Percentiles rank a stretch among this genome's conserved stretches.
These are phyloP conservation scores for Nemoura dubitans DNA, from an alignment of 2,888 invertebrate species.

Conservation along the genomic window DNA sequence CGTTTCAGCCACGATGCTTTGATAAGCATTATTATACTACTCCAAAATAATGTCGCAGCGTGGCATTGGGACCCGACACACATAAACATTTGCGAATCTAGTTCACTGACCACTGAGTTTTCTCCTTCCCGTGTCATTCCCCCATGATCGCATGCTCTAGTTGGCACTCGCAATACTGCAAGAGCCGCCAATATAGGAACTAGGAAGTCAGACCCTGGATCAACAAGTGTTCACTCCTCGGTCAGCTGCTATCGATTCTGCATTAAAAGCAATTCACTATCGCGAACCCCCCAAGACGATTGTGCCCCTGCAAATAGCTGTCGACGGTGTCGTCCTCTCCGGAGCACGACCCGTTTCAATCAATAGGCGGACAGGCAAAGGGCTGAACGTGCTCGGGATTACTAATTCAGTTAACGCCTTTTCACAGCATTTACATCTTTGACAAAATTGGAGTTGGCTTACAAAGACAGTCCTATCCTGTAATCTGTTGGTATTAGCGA, in stretches of 20 bases:
- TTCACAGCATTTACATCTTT: background rate
- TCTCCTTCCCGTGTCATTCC: no score
- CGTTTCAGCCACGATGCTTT: no score
- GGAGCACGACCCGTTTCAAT: background rate
- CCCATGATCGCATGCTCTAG: no score
- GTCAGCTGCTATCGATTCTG: background rate
- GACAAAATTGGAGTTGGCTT: background rate
- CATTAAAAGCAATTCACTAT: background rate
- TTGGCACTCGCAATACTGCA: no score
- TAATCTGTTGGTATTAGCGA: no score
- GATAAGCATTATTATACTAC: no score
- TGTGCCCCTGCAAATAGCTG: background rate
- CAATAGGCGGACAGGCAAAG: background rate
- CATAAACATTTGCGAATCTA: no score
- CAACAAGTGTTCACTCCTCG: background rate
- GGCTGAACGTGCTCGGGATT: background rate
- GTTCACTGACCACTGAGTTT: no score
- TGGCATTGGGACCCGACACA: no score
- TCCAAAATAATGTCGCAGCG: no score
- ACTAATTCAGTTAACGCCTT: background rate
- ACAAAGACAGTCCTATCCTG: background rate
- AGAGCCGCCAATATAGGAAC: background rate
- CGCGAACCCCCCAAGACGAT: background rate
- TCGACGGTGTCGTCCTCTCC: background rate
- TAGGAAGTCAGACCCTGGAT: background rate